These are phyloP conservation scores for Sitta europaea DNA, from an alignment of 2,113 vertebrate species.

Conservation along the genomic window DNA sequence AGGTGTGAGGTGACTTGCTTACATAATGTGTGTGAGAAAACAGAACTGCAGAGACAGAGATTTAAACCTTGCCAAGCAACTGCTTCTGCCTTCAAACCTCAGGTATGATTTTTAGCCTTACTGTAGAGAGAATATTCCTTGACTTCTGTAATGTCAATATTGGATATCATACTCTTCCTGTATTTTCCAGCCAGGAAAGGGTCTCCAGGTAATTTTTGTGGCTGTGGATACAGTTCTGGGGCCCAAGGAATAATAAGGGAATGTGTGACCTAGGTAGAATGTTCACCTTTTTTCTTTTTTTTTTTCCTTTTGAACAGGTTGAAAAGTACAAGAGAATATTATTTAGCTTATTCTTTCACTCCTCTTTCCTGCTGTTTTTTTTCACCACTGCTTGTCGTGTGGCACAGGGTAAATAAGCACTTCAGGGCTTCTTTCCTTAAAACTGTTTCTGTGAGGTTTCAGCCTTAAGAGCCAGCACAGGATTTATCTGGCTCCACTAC, in stretches of 20 bases:
- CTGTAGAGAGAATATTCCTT: not conserved
- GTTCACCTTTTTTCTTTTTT: not conserved
- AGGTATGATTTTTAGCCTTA: slow-evolving; percentile 6
- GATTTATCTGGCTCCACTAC: slow-evolving; percentile 46
- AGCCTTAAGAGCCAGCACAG: slow-evolving; percentile 34
- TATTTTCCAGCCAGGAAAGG: not conserved
- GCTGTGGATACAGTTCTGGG: not conserved
- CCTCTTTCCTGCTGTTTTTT: not conserved
- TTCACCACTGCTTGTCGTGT: not conserved
- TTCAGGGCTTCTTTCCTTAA: slow-evolving; percentile 3
- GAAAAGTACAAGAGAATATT: not conserved
- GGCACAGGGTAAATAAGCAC: slow-evolving; percentile 33
- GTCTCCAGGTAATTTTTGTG: not conserved
- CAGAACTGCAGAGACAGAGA: slow-evolving; percentile 17
- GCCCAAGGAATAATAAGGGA: not conserved
- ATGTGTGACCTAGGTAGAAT: not conserved
- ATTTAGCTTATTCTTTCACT: not conserved
- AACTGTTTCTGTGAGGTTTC: slow-evolving; percentile 30
- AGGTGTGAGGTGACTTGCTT: slow-evolving; percentile 54
- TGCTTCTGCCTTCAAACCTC: not conserved
- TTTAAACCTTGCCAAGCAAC: slow-evolving; percentile 43
- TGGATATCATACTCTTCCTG: not conserved
- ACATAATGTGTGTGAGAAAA: slow-evolving; percentile 64
- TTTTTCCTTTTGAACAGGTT: not conserved
- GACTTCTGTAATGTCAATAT: not conserved